Conservation (phyloP, 2,888 invertebrate genomes). For the Busseola fusca region DNA sequence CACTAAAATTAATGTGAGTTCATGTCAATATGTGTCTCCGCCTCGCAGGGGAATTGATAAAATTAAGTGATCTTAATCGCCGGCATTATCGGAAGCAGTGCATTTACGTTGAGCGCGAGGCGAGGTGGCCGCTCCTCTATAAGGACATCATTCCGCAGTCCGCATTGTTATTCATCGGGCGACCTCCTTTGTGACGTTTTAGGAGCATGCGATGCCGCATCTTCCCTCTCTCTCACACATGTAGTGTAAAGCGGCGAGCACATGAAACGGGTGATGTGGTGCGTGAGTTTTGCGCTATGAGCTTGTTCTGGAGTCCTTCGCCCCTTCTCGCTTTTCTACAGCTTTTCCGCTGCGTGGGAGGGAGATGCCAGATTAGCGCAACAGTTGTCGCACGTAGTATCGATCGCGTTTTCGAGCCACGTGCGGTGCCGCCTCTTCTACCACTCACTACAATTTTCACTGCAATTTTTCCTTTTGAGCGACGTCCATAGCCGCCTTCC, state of each 20-base stretch:
- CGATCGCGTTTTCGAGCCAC: constrained; percentile 80
- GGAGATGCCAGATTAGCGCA: constrained; percentile 76
- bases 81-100: constrained; percentile 45
- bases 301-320: constrained; percentile 77
- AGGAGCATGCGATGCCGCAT: constrained; percentile 86
- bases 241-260: constrained; percentile 31
- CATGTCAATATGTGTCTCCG: constrained; percentile 17
- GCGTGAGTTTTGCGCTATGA: constrained; percentile 85
- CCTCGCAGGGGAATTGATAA: constrained; percentile 42
- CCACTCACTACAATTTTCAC: constrained; percentile 62
- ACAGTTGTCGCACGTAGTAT: constrained; percentile 87
- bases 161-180: constrained; percentile 88
- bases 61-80: constrained; percentile 53
- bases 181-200: constrained; percentile 87
- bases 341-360: constrained; percentile 56
- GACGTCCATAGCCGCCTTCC: constrained; percentile 61
- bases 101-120: constrained; percentile 49
- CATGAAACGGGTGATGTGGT: constrained; percentile 71
- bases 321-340: constrained; percentile 65
- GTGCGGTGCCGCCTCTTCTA: constrained; percentile 75
- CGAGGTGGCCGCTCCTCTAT: constrained; percentile 69
- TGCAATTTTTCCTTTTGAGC: constrained; percentile 59
- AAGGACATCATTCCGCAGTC: constrained; percentile 88
- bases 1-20: constrained; percentile 21
- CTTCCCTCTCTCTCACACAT: constrained; percentile 71